phyloP scores from a whole-genome alignment of 1,140 invertebrate species.

The Cotesia vestalis region DNA sequence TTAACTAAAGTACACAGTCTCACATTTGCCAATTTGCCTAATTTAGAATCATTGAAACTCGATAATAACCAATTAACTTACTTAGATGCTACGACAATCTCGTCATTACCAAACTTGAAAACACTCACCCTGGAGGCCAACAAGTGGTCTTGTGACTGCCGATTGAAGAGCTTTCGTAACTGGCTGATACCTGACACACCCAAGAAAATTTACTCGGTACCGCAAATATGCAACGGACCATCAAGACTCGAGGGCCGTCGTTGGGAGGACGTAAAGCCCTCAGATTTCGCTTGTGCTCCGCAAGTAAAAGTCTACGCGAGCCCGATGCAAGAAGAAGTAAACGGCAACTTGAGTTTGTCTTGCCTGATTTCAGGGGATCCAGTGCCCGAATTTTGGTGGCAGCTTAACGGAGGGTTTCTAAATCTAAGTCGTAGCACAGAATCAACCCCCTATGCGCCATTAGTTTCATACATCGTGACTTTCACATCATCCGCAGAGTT shows the following conservation, averaged over 20 bases:
- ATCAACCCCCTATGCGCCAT: not conserved
- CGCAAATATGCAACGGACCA: constrained; percentile 72
- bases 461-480: constrained; percentile 3
- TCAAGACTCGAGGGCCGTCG: constrained; percentile 67
- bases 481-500: constrained; percentile 31
- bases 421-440: constrained; percentile 59
- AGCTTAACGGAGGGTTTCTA: constrained; percentile 76
- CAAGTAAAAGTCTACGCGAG: constrained; percentile 70
- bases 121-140: constrained; percentile 84
- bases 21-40: constrained; percentile 74
- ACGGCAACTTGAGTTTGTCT: constrained; percentile 80
- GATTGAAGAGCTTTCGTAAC: constrained; percentile 79
- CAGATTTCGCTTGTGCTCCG: constrained; percentile 80
- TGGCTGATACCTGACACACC: constrained; percentile 76
- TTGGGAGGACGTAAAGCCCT: constrained; percentile 74
- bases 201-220: constrained; percentile 73
- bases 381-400: constrained; percentile 83
- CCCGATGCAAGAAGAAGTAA: constrained; percentile 75
- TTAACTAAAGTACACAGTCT: constrained; percentile 76
- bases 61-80: constrained; percentile 75
- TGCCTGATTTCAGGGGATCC: constrained; percentile 85
- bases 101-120: constrained; percentile 75
- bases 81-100: constrained; percentile 73
- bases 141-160: constrained; percentile 89
- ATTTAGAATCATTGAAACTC: constrained; percentile 76